phyloP scores from a whole-genome alignment of 2,888 invertebrate genomes.

The Mamestra brassicae region DNA sequence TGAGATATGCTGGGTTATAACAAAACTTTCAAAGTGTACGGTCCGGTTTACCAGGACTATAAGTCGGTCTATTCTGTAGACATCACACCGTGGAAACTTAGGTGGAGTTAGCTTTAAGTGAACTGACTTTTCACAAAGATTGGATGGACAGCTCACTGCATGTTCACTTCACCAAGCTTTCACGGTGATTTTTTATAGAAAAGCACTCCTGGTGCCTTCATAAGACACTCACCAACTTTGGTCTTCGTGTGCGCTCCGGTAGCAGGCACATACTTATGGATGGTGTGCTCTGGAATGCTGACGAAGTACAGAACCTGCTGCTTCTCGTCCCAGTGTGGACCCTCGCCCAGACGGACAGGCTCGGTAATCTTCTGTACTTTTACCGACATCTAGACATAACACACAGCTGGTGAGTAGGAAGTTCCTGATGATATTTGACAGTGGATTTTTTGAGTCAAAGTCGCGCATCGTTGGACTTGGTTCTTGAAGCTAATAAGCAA shows the following conservation, averaged over 20 bases:
- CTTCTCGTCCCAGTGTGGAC: constrained; percentile 93
- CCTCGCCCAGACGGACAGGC: constrained; percentile 91
- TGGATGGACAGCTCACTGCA: too few relatives aligned
- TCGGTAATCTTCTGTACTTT: constrained; percentile 85
- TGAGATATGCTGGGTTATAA: background rate
- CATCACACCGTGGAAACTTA: too few relatives aligned
- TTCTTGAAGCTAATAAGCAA: background rate
- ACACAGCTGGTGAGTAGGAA: constrained; percentile 2
- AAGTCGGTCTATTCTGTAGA: too few relatives aligned
- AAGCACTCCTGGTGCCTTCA: too few relatives aligned
- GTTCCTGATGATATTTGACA: too few relatives aligned
- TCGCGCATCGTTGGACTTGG: too few relatives aligned
- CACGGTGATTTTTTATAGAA: background rate
- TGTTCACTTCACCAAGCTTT: too few relatives aligned
- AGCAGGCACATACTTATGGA: constrained; percentile 89
- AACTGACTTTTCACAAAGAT: too few relatives aligned
- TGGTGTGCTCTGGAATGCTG: constrained; percentile 88
- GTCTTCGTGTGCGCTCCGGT: constrained; percentile 88
- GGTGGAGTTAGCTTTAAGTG: too few relatives aligned
- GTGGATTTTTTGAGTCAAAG: background rate
- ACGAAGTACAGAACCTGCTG: constrained; percentile 92
- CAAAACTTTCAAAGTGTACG: too few relatives aligned
- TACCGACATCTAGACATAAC: constrained; percentile 76
- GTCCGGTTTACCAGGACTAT: too few relatives aligned
- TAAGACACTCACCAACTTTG: constrained; percentile 83